Base-by-base conservation (phyloP, 1,140 invertebrate species). In the Drosophila truncata region DNA sequence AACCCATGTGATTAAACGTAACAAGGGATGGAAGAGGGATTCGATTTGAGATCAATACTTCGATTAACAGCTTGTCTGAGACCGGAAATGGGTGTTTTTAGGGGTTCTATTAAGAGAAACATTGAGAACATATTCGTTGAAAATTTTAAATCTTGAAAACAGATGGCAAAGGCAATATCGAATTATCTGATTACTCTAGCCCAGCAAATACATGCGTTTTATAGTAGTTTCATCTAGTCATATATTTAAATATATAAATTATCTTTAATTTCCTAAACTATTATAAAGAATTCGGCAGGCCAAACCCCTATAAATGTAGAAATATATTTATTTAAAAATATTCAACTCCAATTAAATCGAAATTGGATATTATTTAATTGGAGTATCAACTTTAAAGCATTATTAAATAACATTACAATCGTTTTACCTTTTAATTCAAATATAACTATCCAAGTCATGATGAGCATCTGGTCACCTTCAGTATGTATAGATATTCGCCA, bases 401-500 rank as follows among this genome's bases (percentile, higher is more conserved):
- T 25, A 35, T 35, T 14, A 23, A 35, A 37, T 37, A 63, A 63
- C 18, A 37, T 37, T 37, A 55, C 52, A 37, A 55, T 33, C 2
- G 18, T 23, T 23, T 31, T n/a, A 29, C 27, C 61, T 49, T 23
- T 6, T 4, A 42, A 27, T 25, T 49, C 4, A 65, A 46, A 29
- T 63, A 65, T 25, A 66, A 46, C 63, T 62, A 44, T 16, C 13
- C 23, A 3, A 65, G 52, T 90, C 46, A 86, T 41, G 55, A 39
- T 33, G 11, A 25, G 3, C 29, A 52, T 57, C 91, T 82, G 16
- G 75, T 87, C 52, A 94, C 92, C 92, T 94, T 94, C 27, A 93
- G 81, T 91, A 94, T 90, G 78, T 82, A 93, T 54, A 94, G 91
- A 92, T 93, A 84, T 90, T 94, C 94, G 20, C 93, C 94, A 16